Evolutionary conservation across 2,113 vertebrate species (phyloP).

Genomic region (Dendropsophus ebraccatus): DNA sequence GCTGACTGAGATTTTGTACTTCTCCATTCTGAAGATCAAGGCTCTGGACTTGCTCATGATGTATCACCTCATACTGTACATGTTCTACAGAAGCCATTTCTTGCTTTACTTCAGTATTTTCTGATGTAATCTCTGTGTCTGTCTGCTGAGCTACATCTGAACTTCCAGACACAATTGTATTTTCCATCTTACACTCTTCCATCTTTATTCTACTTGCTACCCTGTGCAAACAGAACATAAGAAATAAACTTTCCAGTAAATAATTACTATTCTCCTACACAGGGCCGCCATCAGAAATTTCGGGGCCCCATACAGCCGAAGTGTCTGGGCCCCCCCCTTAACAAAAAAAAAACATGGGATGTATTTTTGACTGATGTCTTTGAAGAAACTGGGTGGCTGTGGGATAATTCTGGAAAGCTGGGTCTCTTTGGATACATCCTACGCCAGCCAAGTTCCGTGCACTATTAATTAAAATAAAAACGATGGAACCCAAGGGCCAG

Average conservation of each 20-base stretch:
- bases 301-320: too few relatives aligned
- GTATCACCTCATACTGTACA: background rate
- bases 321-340: too few relatives aligned
- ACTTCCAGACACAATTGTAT: background rate
- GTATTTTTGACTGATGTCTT: too few relatives aligned
- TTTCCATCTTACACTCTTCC: constrained; percentile 7
- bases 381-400: too few relatives aligned
- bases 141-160: background rate
- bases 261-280: background rate
- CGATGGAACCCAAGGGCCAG: too few relatives aligned
- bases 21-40: background rate
- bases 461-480: too few relatives aligned
- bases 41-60: background rate
- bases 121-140: background rate
- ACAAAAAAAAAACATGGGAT: too few relatives aligned
- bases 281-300: too few relatives aligned
- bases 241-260: background rate
- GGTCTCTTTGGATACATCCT: too few relatives aligned
- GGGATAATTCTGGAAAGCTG: too few relatives aligned
- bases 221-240: background rate
- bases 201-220: background rate
- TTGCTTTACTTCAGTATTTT: background rate
- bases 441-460: too few relatives aligned
- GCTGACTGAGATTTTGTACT: background rate
- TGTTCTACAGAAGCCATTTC: background rate